Evolutionary conservation across 1,140 invertebrate genomes (phyloP).

Genomic region (Trinorchestia longiramus): DNA sequence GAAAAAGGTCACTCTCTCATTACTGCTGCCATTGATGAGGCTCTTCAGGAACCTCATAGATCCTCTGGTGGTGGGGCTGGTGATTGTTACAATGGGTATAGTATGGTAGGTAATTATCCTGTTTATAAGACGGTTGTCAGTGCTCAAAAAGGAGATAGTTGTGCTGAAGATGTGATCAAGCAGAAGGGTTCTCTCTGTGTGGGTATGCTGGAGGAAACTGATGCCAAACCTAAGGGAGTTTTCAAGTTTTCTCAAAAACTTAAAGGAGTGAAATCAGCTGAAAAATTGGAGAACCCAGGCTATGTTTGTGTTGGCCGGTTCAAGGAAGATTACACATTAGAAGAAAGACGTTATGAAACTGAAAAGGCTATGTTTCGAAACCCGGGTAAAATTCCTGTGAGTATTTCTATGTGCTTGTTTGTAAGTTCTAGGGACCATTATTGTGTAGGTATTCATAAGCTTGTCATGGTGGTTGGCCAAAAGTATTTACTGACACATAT

Average conservation of each 20-base stretch:
- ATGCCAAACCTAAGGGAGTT: background rate
- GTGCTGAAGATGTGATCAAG: background rate
- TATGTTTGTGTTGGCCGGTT: background rate
- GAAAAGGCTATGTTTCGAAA: background rate
- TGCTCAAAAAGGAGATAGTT: background rate
- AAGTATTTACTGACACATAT: no score
- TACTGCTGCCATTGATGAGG: background rate
- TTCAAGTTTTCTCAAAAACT: background rate
- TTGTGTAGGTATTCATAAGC: background rate
- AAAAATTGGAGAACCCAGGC: background rate
- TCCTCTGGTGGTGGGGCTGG: background rate
- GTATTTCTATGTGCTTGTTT: conserved; percentile 51
- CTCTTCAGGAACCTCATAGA: background rate
- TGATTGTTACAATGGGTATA: background rate
- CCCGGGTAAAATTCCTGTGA: background rate
- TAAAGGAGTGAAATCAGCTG: background rate
- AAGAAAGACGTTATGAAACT: background rate
- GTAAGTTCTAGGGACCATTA: background rate
- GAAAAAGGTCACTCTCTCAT: background rate
- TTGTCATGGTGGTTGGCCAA: no score
- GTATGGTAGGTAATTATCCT: background rate
- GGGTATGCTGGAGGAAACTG: background rate
- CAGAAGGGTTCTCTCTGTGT: background rate
- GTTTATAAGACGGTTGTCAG: background rate
- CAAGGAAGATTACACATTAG: background rate